Conservation (phyloP, 2,113 vertebrate genomes). For the Empidonax alnorum region DNA sequence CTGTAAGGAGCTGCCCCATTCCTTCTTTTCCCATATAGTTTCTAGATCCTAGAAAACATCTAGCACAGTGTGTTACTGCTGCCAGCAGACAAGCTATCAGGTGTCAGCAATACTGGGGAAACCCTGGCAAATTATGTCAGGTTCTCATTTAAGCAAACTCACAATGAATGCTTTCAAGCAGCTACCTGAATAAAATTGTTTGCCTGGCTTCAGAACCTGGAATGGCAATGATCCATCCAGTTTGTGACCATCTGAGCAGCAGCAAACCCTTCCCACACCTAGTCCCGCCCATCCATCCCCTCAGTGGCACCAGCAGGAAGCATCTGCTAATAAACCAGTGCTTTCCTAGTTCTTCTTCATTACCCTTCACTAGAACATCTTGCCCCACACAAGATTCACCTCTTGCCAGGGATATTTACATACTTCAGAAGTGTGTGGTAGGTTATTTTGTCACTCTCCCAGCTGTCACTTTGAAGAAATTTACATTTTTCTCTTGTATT, state of each 20-base stretch:
- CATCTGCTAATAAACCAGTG: background rate
- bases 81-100: background rate
- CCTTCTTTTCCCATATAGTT: background rate
- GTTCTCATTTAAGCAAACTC: background rate
- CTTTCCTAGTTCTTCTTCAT: background rate
- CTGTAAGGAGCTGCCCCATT: background rate
- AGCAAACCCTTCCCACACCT: background rate
- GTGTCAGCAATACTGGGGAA: background rate
- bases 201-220: background rate
- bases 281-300: background rate
- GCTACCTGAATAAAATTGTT: background rate
- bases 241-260: background rate
- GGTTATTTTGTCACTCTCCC: background rate
- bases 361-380: background rate
- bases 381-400: background rate
- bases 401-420: background rate
- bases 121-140: fast-evolving
- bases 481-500: background rate
- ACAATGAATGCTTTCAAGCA: background rate
- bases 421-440: background rate
- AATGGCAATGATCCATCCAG: background rate
- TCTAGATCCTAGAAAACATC: background rate
- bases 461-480: background rate
- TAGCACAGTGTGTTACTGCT: background rate
- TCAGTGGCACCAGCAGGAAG: background rate